Percentiles rank a stretch among this genome's conserved stretches.
phyloP scores from a whole-genome alignment of 1,140 invertebrate species.

The Venustaconcha ellipsiformis region DNA sequence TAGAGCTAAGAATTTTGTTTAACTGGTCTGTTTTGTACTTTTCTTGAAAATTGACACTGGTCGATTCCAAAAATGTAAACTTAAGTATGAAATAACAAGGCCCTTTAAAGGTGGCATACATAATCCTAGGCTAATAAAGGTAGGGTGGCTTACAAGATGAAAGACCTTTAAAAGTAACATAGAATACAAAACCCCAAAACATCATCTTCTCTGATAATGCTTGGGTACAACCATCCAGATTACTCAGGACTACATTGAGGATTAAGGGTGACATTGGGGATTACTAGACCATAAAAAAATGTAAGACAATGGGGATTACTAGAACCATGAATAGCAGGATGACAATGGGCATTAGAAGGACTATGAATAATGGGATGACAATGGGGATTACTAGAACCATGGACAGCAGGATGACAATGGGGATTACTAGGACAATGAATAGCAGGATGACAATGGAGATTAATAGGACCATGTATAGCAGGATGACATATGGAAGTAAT shows the following conservation, averaged over 20 bases:
- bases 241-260: not conserved
- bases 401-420: not conserved
- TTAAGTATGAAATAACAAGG: no score
- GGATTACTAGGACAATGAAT: not conserved
- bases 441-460: not conserved
- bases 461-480: not conserved
- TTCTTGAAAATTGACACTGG: no score
- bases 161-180: no score
- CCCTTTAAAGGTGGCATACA: no score
- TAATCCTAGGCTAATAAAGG: no score
- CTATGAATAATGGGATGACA: not conserved
- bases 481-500: not conserved
- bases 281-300: no score
- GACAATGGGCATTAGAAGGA: not conserved
- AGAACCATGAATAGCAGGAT: not conserved
- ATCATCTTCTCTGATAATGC: no score
- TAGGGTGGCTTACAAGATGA: no score
- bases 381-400: constrained; percentile 6
- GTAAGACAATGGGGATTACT: not conserved
- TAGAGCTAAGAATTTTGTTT: no score
- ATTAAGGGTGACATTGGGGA: not conserved
- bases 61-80: no score
- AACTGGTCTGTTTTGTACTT: no score
- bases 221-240: not conserved
- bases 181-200: no score